phyloP scores from a whole-genome alignment of 2,113 vertebrate genomes.

The Ranitomeya imitator region DNA sequence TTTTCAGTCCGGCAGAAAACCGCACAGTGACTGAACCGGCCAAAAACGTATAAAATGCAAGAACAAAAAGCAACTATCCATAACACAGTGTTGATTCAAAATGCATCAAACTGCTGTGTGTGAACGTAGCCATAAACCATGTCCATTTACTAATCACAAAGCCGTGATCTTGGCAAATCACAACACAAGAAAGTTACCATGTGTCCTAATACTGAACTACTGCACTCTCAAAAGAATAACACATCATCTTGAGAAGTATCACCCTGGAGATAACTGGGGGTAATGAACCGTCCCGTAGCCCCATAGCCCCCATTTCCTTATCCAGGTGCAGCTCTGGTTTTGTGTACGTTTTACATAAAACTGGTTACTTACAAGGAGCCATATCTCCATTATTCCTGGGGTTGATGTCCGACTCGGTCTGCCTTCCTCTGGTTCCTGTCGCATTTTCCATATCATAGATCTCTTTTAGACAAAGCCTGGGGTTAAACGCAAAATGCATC shows the following conservation, averaged over 20 bases:
- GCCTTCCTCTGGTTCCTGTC: conserved; percentile 78
- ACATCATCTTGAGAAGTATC: background rate
- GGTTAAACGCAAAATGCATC: conserved; percentile 92
- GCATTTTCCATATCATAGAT: conserved; percentile 94
- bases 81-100: too few species aligned
- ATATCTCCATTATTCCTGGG: conserved; percentile 91
- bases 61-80: too few species aligned
- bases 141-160: background rate
- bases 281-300: background rate
- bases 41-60: too few species aligned
- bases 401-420: conserved; percentile 85
- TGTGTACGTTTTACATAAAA: background rate
- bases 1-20: too few species aligned
- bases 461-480: conserved; percentile 92
- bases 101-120: too few species aligned
- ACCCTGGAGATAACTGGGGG: background rate
- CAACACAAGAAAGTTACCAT: background rate
- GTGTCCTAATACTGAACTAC: background rate
- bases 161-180: background rate
- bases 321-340: background rate
- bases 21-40: too few species aligned
- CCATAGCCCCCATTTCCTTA: background rate
- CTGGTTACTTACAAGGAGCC: conserved; percentile 88
- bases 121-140: background rate
- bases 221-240: background rate